Evolutionary conservation across 2,888 invertebrate genomes (phyloP), one percentile per base, ranked within the genome.

Genomic region (Harpalus rufipes): DNA sequence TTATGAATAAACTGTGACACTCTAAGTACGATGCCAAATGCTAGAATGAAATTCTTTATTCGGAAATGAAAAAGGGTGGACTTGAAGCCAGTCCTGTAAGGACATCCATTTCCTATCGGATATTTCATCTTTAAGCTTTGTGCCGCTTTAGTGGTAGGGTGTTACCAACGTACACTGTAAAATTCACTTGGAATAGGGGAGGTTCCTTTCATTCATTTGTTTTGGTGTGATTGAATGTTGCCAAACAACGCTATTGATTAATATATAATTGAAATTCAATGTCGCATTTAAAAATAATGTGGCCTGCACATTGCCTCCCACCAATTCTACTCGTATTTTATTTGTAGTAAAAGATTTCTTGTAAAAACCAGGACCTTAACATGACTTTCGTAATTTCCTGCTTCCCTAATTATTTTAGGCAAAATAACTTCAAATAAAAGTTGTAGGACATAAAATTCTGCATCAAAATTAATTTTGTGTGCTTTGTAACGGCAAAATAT

Each of bases 91-190:
- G 72, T 44, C 41, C 72, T 41, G 72, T 44, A 68, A 32, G 25
- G 58, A 59, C 51, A 74, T 74, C 72, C 74, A 82, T 82, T 82
- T 82, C 82, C 82, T 82, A 82, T 82, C 82, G 72, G 82, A 82
- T 82, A 82, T 82, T 82, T 82, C 82, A 82, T 82, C 82, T 82
- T 82, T 82, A 82, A 82, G 74, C 72, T 72, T n/a, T 32, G 81
- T 65, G 82, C 82, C 82, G 82, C 82, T 72, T 82, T 74, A 72
- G 72, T n/a, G 16, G 39, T 74, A 82, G 82, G 82, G 58, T 82
- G 82, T 58, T 58, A 25, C 74, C 59, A 10, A 82, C 82, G 68
- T 82, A 82, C 82, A 82, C 74, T 82, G 82, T 74, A 74, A 74
- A 74, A 74, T 74, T 18, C 41, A 44, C 72, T 41, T 7, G 51